Evolutionary conservation across 2,797 vertebrate genomes (phyloP).

Genomic region (Mormyrus proboscirostris): DNA sequence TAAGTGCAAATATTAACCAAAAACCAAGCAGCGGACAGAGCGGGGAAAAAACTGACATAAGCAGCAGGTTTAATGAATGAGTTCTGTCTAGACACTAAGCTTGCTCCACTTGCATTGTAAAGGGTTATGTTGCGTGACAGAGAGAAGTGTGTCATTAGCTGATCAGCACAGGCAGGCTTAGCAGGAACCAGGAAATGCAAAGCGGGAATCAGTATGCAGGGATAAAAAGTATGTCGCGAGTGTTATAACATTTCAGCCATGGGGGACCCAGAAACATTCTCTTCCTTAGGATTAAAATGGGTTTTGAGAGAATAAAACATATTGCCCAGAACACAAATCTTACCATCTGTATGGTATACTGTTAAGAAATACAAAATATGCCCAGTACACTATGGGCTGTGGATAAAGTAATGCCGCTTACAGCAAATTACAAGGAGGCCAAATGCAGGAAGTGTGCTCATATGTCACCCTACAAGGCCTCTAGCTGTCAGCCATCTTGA

Average conservation of each 20-base stretch:
- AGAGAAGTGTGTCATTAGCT: constrained; percentile 25
- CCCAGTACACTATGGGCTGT: neutral
- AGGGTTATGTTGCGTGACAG: neutral
- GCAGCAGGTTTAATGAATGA: neutral
- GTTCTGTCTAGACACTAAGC: neutral
- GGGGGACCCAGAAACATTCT: neutral
- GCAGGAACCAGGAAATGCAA: constrained; percentile 29
- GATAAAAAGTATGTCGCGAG: neutral
- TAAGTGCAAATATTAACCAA: neutral
- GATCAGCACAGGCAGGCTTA: constrained; percentile 45
- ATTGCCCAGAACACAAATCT: neutral
- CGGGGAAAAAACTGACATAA: neutral
- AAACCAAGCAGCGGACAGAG: neutral
- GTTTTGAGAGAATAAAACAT: neutral
- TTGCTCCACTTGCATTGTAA: neutral
- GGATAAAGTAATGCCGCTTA: neutral
- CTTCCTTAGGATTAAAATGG: neutral
- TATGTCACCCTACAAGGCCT: neutral
- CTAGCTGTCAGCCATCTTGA: neutral
- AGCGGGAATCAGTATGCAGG: constrained; percentile 3
- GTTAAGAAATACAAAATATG: neutral
- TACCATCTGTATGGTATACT: neutral
- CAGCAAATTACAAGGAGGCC: neutral
- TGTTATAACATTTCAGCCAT: neutral
- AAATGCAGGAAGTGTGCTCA: neutral